Conservation (phyloP, 2,797 vertebrate species). For the Rhyacichthys aspro region DNA sequence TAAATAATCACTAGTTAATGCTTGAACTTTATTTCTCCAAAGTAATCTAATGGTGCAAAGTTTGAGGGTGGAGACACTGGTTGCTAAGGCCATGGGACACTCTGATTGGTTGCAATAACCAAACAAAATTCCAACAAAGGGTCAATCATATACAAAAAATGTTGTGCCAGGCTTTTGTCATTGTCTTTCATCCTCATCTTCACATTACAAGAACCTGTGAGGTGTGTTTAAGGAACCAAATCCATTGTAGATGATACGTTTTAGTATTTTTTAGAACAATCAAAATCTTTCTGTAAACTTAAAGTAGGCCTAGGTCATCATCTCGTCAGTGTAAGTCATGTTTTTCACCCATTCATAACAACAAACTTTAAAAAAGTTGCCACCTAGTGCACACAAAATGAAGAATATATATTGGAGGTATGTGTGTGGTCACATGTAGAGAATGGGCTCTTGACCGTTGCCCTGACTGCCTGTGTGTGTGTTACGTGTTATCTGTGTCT, state of each 20-base stretch:
- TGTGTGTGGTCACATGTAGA: no score
- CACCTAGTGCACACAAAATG: background rate
- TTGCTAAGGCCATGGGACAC: background rate
- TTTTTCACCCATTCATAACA: no score
- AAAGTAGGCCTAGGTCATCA: no score
- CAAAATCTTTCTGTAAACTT: no score
- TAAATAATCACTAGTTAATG: no score
- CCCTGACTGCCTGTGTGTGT: background rate
- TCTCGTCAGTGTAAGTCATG: no score
- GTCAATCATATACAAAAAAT: background rate
- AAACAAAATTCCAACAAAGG: background rate
- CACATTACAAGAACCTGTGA: background rate
- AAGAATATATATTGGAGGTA: background rate
- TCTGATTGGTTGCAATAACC: background rate
- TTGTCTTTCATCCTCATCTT: background rate
- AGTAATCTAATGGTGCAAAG: no score
- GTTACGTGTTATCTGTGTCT: constrained; percentile 6
- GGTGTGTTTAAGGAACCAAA: constrained; percentile 3
- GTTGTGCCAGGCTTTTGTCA: background rate
- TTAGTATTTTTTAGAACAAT: background rate
- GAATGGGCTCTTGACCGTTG: background rate
- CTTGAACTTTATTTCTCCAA: no score
- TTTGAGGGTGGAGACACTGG: background rate
- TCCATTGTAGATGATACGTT: background rate
- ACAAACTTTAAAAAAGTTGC: background rate